A percentile compares a stretch with the other conserved stretches of the same genome.
Evolutionary conservation across 2,797 vertebrate genomes (phyloP).

Genomic region (Parauchenoglanis punctatus): DNA sequence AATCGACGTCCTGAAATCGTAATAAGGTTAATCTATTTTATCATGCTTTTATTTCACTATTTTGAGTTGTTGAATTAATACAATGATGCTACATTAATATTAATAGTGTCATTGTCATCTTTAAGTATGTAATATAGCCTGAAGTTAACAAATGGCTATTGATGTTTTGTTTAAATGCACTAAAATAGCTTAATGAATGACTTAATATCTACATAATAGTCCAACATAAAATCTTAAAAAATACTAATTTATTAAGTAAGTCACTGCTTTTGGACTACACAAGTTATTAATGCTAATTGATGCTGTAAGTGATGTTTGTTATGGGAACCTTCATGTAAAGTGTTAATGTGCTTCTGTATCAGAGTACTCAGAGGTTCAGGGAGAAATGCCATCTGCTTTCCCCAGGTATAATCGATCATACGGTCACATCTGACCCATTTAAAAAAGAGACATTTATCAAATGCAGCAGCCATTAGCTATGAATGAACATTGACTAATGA

Average conservation of each 20-base stretch:
- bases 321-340: neutral
- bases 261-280: neutral
- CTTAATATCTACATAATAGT: neutral
- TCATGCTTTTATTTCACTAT: neutral
- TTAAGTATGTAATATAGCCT: neutral
- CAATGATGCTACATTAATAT: neutral
- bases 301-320: neutral
- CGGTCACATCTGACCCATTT: conserved; percentile 33
- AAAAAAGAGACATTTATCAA: conserved; percentile 43
- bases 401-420: conserved; percentile 45
- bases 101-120: neutral
- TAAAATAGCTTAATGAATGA: neutral
- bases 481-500: conserved; percentile 19
- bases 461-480: conserved; percentile 18
- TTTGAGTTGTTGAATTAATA: neutral
- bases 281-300: neutral
- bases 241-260: neutral
- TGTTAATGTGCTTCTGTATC: neutral
- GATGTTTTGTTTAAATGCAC: neutral
- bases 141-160: neutral
- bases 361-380: neutral
- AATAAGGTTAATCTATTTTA: neutral
- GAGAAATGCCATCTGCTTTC: conserved; percentile 41
- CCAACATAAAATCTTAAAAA: neutral
- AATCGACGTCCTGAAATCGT: too few species aligned